Evolutionary conservation across 2,888 invertebrate genomes (phyloP), one percentile per base, ranked within the genome.

Genomic region (Diarsia brunnea): DNA sequence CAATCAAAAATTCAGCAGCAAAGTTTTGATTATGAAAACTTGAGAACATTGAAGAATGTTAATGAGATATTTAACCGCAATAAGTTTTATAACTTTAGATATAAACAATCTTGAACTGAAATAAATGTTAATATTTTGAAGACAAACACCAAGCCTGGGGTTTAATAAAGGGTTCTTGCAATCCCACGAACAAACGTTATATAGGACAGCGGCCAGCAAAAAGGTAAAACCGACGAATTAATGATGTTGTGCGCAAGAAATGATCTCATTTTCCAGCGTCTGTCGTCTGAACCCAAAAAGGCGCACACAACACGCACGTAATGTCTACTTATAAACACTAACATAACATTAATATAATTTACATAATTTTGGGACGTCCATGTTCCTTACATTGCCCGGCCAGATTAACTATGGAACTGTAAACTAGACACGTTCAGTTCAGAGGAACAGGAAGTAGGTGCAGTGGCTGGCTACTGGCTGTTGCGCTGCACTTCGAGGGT

Each of bases 1-100:
- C 58, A 80, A 84, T 82, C 67, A 80, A 80, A 84, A 76, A 82
- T 82, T 82, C 84, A 82, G 24, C 60, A 58, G 65, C 67, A 58
- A 82, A 82, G 73, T 82, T 84, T 47, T 71, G 55, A 80, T 80
- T 65, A 76, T 63, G 69, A 70, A 72, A 75, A 82, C 75, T 82
- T 79, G 47, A 68, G 76, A 66, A 73, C 61, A 69, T 75, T 79
- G 31, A 67, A 76, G 68, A 84, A 84, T 73, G 55, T 73, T 84
- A 71, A 82, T 71, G 73, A 82, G 73, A 68, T 80, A 61, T 68
- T 82, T 65, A 70, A 70, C 47, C 61, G 49, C 31, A 65, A 27
- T 31, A 51, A 10, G 47, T 47, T 69, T 55, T 49, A 53, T n/a
- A 74, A 71, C 49, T 69, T 78, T 43, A 5, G 1, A 14, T 55